These are phyloP conservation scores for Muscicapa comitata DNA, from an alignment of 2,797 vertebrate genomes.

Conservation along the genomic window DNA sequence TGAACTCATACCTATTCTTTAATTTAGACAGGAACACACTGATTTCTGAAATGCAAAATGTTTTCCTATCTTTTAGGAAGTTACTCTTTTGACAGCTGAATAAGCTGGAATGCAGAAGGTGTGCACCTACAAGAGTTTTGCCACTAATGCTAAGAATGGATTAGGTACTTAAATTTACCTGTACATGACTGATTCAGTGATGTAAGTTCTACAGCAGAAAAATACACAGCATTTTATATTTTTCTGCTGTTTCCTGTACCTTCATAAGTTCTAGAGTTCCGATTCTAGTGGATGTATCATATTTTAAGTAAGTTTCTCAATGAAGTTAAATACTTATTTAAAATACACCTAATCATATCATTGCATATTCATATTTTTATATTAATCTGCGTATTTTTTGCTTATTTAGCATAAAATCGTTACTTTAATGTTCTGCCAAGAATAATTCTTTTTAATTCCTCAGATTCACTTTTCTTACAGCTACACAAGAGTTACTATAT, in stretches of 20 bases:
- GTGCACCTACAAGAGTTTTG: neutral
- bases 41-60: neutral
- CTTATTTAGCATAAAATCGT: neutral
- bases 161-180: neutral
- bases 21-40: neutral
- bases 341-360: neutral
- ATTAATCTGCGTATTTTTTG: neutral
- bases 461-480: neutral
- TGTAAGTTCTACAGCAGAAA: neutral
- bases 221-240: neutral
- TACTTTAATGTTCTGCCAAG: neutral
- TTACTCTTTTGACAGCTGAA: neutral
- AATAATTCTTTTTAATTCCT: neutral
- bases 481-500: neutral
- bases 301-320: neutral
- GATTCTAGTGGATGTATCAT: neutral
- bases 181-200: neutral
- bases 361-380: neutral
- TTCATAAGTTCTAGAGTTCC: neutral
- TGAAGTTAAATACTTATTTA: neutral
- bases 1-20: neutral
- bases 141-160: neutral
- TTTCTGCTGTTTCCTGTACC: neutral
- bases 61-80: neutral
- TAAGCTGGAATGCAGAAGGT: neutral